These are phyloP conservation scores for Sinella curviseta DNA, from an alignment of 1,140 invertebrate genomes.

Conservation along the genomic window DNA sequence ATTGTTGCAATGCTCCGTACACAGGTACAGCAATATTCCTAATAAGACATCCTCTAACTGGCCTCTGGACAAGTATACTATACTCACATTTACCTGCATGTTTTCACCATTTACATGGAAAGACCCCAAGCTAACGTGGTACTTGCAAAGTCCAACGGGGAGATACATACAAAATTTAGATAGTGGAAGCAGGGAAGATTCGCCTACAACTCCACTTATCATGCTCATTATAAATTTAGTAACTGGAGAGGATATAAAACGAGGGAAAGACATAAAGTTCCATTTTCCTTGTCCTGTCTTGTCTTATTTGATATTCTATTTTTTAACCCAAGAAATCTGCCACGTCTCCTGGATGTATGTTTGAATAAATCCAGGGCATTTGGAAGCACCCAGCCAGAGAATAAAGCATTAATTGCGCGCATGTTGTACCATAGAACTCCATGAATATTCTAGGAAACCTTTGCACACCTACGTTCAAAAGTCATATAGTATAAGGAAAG, in stretches of 20 bases:
- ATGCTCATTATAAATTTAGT: neutral
- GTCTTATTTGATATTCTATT: neutral
- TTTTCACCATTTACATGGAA: too few relatives aligned
- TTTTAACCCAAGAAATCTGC: too few relatives aligned
- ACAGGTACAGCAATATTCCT: too few relatives aligned
- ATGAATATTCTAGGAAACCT: neutral
- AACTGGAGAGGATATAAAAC: constrained; percentile 20
- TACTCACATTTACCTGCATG: too few relatives aligned
- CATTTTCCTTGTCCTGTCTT: neutral
- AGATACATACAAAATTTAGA: neutral
- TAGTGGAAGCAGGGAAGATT: neutral
- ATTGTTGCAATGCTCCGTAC: too few relatives aligned
- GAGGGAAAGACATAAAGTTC: too few relatives aligned
- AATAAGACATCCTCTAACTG: too few relatives aligned
- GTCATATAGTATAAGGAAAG: neutral
- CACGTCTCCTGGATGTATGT: too few relatives aligned
- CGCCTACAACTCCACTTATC: neutral
- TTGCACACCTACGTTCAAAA: neutral
- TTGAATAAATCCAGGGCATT: neutral
- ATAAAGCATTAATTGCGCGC: neutral
- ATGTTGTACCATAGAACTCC: neutral
- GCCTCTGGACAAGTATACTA: too few relatives aligned
- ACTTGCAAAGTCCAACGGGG: neutral
- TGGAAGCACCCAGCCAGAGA: neutral
- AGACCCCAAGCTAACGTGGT: neutral